Evolutionary conservation across 2,113 vertebrate species (phyloP).

Genomic region (Brachyhypopomus occidentalis): DNA sequence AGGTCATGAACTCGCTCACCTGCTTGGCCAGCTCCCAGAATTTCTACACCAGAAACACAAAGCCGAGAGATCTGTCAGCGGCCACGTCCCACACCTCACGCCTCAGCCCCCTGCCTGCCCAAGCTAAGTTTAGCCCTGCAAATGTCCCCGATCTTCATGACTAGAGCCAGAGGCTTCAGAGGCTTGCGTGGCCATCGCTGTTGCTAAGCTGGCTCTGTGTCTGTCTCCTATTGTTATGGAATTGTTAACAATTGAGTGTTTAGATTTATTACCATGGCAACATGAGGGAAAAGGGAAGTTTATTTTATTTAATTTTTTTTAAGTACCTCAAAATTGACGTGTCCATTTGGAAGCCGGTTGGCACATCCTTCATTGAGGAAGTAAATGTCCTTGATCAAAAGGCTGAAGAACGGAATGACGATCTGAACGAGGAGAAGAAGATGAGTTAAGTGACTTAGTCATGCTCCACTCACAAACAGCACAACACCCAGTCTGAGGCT

Average conservation of each 20-base stretch:
- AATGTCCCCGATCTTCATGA: slow-evolving; percentile 54
- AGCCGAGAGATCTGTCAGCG: slow-evolving; percentile 30
- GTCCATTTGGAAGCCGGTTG: slow-evolving; percentile 87
- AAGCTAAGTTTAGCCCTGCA: neutral
- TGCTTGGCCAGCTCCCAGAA: slow-evolving; percentile 95
- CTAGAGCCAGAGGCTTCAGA: neutral
- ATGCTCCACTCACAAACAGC: neutral
- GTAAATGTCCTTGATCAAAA: slow-evolving; percentile 94
- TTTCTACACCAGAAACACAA: slow-evolving; percentile 77
- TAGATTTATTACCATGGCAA: slow-evolving; percentile 1
- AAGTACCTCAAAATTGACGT: slow-evolving; percentile 90
- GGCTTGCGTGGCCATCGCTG: slow-evolving; percentile 38
- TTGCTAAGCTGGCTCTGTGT: slow-evolving; percentile 26
- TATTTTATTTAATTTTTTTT: no score
- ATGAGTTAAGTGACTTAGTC: neutral
- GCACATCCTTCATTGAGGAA: slow-evolving; percentile 93
- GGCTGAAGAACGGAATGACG: slow-evolving; percentile 97
- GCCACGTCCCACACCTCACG: neutral
- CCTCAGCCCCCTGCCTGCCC: no score
- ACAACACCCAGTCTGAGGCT: neutral
- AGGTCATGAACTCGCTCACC: slow-evolving; percentile 92
- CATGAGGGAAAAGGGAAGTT: neutral
- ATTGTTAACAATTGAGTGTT: neutral
- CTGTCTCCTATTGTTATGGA: slow-evolving; percentile 24
- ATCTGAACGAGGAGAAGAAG: slow-evolving; percentile 77